Evolutionary conservation across 2,888 invertebrate species (phyloP).

Genomic region (Omphaloscelis lunosa): DNA sequence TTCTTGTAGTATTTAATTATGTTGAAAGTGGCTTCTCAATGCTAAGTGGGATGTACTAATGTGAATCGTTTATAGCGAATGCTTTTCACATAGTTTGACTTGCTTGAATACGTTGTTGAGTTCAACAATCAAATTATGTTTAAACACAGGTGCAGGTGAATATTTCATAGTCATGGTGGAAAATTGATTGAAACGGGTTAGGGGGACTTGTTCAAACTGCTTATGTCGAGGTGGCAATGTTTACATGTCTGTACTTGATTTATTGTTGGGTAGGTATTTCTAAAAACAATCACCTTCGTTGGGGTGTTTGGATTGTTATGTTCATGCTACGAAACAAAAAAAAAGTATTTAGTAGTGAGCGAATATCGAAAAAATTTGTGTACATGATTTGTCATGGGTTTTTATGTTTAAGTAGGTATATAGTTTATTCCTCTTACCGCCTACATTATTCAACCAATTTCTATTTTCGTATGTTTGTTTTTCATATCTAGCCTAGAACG

Average conservation of each 20-base stretch:
- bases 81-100: slow-evolving; percentile 33
- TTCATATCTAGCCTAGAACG: background rate
- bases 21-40: slow-evolving; percentile 29
- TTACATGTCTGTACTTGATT: slow-evolving; percentile 26
- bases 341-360: too few species aligned
- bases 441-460: background rate
- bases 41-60: slow-evolving; percentile 12
- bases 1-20: slow-evolving; percentile 52
- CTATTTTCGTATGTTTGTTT: background rate
- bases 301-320: background rate
- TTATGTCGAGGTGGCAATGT: slow-evolving; percentile 30
- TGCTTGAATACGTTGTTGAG: slow-evolving; percentile 21
- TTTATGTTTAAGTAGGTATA: background rate
- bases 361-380: background rate
- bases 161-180: slow-evolving; percentile 31
- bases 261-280: slow-evolving; percentile 36
- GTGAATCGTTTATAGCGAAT: slow-evolving; percentile 28
- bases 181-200: slow-evolving; percentile 44
- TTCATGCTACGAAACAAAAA: background rate
- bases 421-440: background rate
- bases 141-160: slow-evolving; percentile 13
- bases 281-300: slow-evolving; percentile 15
- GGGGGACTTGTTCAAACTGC: slow-evolving; percentile 23
- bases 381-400: background rate
- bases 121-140: slow-evolving; percentile 27